Percentiles rank a stretch among this genome's conserved stretches.
Evolutionary conservation across 2,797 vertebrate genomes (phyloP).

Genomic region (Paguma larvata): DNA sequence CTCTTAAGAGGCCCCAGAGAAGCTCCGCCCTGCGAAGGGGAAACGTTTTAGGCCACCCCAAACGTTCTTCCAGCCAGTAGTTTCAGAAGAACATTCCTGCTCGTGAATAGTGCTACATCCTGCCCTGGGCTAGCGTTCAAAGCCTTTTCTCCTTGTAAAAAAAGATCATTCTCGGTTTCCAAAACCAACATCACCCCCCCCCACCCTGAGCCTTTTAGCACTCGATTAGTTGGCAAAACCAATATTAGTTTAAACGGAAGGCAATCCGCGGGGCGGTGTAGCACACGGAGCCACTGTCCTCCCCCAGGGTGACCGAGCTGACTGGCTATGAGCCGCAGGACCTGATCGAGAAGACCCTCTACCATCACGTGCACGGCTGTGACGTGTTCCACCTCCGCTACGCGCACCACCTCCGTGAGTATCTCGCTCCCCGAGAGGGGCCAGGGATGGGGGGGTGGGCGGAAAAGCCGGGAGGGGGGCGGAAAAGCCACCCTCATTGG

Average conservation of each 20-base stretch:
- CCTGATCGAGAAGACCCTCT: constrained; percentile 97
- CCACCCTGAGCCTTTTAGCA: constrained; percentile 20
- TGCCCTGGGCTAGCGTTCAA: constrained; percentile 48
- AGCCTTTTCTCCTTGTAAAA: constrained; percentile 73
- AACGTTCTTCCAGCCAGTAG: constrained; percentile 26
- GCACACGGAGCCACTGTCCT: constrained; percentile 65
- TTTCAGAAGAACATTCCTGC: constrained; percentile 42
- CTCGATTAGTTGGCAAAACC: constrained; percentile 67
- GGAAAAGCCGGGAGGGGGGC: rapidly evolving
- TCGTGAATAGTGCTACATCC: constrained; percentile 8
- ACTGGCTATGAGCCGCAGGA: constrained; percentile 98
- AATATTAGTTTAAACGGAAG: constrained; percentile 31
- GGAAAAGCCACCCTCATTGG: neutral
- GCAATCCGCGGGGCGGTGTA: neutral
- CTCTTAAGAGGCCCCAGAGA: rapidly evolving
- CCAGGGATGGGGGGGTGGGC: rapidly evolving
- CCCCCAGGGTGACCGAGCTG: constrained; percentile 94
- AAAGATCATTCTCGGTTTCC: constrained; percentile 74
- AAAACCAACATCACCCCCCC: constrained; percentile 68
- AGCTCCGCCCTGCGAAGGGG: neutral
- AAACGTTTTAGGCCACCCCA: constrained; percentile 3
- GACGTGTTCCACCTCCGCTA: constrained; percentile 96
- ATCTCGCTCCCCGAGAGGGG: rapidly evolving
- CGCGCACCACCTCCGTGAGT: constrained; percentile 96
- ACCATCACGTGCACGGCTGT: constrained; percentile 96